Base-by-base conservation (phyloP, 2,113 vertebrate species). In the Chiloscyllium plagiosum region DNA sequence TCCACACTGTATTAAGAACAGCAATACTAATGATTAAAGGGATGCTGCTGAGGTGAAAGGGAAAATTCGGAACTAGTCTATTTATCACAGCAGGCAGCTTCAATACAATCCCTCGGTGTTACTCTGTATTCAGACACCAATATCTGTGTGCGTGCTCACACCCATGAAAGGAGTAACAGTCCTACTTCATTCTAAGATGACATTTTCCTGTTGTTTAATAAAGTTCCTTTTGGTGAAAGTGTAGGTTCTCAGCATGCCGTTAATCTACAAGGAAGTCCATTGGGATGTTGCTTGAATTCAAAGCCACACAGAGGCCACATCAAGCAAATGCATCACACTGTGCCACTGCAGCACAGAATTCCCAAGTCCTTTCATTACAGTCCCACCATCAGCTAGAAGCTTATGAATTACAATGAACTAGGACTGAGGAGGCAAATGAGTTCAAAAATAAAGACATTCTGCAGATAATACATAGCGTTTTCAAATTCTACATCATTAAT, bases 291-390 rank as follows among this genome's bases (percentile, higher is more conserved):
- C 8, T 52, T 69, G 92, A 94, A 42, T 94, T 47, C 92, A 42
- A 68, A 70, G 68, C 19, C n/a, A 37, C 68, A 68, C 47, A 42
- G 66, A 69, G 68, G 37, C 22, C 42, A 19, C 93, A 47, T 96
- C 97, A 96, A 95, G 97, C 97, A 97, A 97, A 98, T 98, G 96
- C 97, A 97, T 96, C 97, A 97, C 97, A 97, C 97, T 97, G 97
- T 97, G 97, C 96, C 96, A 96, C 96, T 97, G 97, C 97, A 97
- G 97, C 96, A 95, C 96, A 97, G 97, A 98, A 98, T 97, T 97
- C 97, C 98, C 97, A 97, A 97, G 97, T 97, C 96, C 97, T 98
- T 98, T 98, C 98, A 98, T 98, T 98, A 98, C 97, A 97, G 98
- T 97, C 97, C 97, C 97, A 98, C 97, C 96, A 96, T 97, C 94